A percentile compares a stretch with the other conserved stretches of the same genome.
These are phyloP conservation scores for Pachyuromys duprasi DNA, from an alignment of 2,797 vertebrate species.

Conservation along the genomic window DNA sequence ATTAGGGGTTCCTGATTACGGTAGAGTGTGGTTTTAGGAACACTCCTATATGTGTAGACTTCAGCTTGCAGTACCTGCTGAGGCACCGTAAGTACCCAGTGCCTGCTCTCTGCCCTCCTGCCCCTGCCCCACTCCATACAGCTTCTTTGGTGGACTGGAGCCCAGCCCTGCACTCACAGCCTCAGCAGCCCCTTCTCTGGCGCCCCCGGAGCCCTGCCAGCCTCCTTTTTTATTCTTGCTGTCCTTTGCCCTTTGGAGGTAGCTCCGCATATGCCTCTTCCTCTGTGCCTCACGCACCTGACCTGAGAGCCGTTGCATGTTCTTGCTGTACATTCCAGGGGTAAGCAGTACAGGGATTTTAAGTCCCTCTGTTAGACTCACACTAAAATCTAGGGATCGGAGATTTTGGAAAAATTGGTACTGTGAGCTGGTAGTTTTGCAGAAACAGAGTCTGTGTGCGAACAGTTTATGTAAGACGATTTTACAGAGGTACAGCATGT, in stretches of 20 bases:
- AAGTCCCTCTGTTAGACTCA: conserved; percentile 18
- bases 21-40: neutral
- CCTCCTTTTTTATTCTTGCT: neutral
- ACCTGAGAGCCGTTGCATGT: neutral
- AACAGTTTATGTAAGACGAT: neutral
- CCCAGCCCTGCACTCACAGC: neutral
- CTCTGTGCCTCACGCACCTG: neutral
- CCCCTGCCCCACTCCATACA: too few species aligned
- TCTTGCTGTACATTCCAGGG: neutral
- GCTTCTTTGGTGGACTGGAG: neutral
- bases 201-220: neutral
- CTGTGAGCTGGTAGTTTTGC: neutral
- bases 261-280: neutral
- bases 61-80: neutral
- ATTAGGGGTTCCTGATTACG: neutral
- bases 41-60: neutral
- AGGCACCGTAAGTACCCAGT: too few species aligned
- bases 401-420: conserved; percentile 43
- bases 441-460: neutral
- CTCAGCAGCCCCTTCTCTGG: neutral
- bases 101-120: neutral
- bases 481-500: neutral
- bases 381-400: neutral
- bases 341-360: neutral
- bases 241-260: rapidly evolving